Percentiles rank a stretch among this genome's conserved stretches.
Evolutionary conservation across 2,797 vertebrate species (phyloP).

Genomic region (Epinephelus malabaricus): DNA sequence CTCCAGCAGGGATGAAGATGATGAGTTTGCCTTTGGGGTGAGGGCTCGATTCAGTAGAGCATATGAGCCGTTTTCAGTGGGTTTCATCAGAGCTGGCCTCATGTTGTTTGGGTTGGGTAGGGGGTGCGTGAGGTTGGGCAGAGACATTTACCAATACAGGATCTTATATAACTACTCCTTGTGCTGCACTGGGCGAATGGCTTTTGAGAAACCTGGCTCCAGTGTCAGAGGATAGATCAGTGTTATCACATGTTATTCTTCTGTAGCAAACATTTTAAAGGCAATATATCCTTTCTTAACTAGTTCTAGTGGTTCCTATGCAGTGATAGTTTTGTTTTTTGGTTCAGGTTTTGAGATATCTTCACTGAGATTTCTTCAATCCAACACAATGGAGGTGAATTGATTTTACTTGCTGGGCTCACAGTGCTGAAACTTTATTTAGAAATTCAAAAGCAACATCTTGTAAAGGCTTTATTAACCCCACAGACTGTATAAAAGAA

Average conservation of each 20-base stretch:
- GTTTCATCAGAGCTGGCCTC: conserved; percentile 68
- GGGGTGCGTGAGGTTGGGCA: conserved; percentile 22
- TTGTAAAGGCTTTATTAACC: neutral
- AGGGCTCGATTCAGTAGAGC: conserved; percentile 73
- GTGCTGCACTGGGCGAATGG: conserved; percentile 7
- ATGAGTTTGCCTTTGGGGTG: conserved; percentile 79
- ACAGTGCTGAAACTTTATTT: neutral
- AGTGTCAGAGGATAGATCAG: conserved; percentile 8
- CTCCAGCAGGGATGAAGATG: conserved; percentile 77
- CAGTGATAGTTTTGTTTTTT: neutral
- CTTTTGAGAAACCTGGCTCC: conserved; percentile 25
- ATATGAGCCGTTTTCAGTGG: conserved; percentile 70
- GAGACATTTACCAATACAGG: conserved; percentile 56
- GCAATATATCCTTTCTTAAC: neutral
- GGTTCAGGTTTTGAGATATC: neutral
- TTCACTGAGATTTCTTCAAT: neutral
- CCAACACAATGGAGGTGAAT: neutral
- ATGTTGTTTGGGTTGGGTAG: conserved; percentile 50
- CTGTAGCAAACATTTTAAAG: conserved; percentile 11
- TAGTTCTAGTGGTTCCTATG: neutral
- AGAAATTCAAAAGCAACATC: neutral
- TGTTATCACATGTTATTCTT: neutral
- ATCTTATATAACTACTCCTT: conserved; percentile 51
- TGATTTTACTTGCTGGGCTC: neutral
- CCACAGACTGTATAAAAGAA: no score